These are phyloP conservation scores for Melanophora roralis DNA, from an alignment of 2,888 invertebrate species.

Conservation along the genomic window DNA sequence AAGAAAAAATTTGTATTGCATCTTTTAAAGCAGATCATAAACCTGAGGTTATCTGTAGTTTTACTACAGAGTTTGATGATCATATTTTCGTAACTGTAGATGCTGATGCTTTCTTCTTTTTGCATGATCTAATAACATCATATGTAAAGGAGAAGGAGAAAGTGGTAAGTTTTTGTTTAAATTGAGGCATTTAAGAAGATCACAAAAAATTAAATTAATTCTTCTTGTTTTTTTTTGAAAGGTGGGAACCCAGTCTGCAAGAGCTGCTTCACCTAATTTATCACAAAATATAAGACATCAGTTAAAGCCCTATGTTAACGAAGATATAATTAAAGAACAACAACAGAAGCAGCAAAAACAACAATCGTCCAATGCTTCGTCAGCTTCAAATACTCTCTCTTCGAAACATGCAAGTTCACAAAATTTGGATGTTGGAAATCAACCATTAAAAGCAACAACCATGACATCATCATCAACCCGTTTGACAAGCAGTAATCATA, in stretches of 20 bases:
- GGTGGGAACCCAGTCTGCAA: slow-evolving; percentile 74
- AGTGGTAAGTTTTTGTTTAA: slow-evolving; percentile 80
- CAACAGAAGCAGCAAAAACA: slow-evolving; percentile 57
- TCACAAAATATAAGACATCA: slow-evolving; percentile 72
- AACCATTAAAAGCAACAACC: slow-evolving; percentile 27
- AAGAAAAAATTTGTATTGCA: neutral
- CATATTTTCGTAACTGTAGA: slow-evolving; percentile 99
- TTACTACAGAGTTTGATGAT: slow-evolving; percentile 98
- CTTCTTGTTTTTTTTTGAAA: slow-evolving; percentile 42
- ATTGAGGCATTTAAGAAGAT: too few relatives aligned
- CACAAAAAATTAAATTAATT: neutral
- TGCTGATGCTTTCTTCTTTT: slow-evolving; percentile 98
- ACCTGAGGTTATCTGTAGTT: slow-evolving; percentile 95
- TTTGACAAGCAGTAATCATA: slow-evolving; percentile 56
- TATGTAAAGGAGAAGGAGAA: slow-evolving; percentile 96
- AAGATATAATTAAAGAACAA: slow-evolving; percentile 72
- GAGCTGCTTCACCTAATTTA: slow-evolving; percentile 76
- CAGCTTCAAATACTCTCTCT: slow-evolving; percentile 59
- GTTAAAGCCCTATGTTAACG: slow-evolving; percentile 71
- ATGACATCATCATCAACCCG: slow-evolving; percentile 46
- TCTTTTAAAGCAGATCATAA: slow-evolving; percentile 81
- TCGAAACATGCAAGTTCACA: slow-evolving; percentile 57
- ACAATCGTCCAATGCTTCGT: slow-evolving; percentile 39
- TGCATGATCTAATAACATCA: slow-evolving; percentile 97
- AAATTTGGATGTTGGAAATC: slow-evolving; percentile 55